Evolutionary conservation across 2,888 invertebrate species (phyloP).

Genomic region (Mesorhabditis spiculigera): DNA sequence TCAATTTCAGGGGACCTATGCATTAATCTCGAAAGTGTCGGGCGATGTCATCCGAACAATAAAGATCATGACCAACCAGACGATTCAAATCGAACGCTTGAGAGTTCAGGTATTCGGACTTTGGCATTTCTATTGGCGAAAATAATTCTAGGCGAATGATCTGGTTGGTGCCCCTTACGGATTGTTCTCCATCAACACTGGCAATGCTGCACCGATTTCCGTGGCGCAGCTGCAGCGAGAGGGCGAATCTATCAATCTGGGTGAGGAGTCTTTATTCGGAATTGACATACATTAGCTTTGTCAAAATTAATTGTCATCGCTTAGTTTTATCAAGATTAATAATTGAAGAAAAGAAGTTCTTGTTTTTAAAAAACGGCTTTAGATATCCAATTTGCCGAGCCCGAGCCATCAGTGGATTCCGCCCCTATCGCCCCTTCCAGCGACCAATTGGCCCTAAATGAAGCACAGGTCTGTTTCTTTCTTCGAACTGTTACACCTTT

Average conservation of each 20-base stretch:
- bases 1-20: not conserved
- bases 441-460: constrained; percentile 1
- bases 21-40: not conserved
- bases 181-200: constrained; percentile 42
- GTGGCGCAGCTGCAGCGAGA: constrained; percentile 11
- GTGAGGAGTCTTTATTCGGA: not conserved
- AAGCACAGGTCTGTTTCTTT: not conserved
- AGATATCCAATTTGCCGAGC: not conserved
- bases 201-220: constrained; percentile 18
- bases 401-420: not conserved
- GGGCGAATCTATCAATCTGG: not conserved
- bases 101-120: constrained; percentile 23
- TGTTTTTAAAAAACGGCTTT: not conserved
- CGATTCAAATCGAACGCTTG: constrained; percentile 46
- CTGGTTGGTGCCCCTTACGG: constrained; percentile 45
- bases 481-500: constrained; percentile 3
- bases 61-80: constrained; percentile 34
- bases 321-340: too few species aligned
- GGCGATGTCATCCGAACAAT: constrained; percentile 45
- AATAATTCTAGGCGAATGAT: not conserved
- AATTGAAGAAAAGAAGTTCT: not conserved
- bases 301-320: too few species aligned
- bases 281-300: too few species aligned
- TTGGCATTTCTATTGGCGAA: not conserved
- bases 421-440: not conserved